These are phyloP conservation scores for Lymantria monacha DNA, from an alignment of 2,888 invertebrate species.

Conservation along the genomic window DNA sequence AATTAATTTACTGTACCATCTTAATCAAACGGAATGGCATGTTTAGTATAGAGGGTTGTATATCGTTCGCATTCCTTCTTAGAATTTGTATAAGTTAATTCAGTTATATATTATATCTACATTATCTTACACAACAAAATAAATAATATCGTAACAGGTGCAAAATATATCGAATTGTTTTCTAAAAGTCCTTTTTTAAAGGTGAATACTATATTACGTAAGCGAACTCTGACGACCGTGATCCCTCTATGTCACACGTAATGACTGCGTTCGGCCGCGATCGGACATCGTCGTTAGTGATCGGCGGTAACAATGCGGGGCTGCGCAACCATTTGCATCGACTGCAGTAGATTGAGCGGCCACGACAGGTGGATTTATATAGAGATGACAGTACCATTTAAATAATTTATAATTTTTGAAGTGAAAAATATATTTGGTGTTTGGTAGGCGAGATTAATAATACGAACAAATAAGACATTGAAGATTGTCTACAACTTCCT, in stretches of 20 bases:
- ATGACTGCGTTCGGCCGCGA: slow-evolving; percentile 34
- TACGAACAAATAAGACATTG: too few species aligned
- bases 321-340: slow-evolving; percentile 44
- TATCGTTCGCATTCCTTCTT: too few species aligned
- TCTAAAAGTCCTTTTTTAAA: slow-evolving; percentile 1
- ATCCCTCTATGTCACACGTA: slow-evolving; percentile 38
- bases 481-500: too few species aligned
- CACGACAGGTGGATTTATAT: slow-evolving; percentile 30
- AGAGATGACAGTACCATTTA: slow-evolving; percentile 32
- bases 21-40: too few species aligned
- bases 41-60: too few species aligned
- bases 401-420: not conserved
- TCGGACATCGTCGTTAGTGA: slow-evolving; percentile 50
- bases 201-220: slow-evolving; percentile 22
- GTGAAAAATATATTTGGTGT: too few species aligned
- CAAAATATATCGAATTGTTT: slow-evolving; percentile 1
- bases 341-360: slow-evolving; percentile 35
- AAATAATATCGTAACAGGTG: too few species aligned
- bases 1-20: too few species aligned
- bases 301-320: slow-evolving; percentile 46
- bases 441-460: too few species aligned
- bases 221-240: slow-evolving; percentile 35
- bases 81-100: too few species aligned
- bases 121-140: too few species aligned
- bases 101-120: too few species aligned